A percentile compares a stretch with the other conserved stretches of the same genome.
phyloP scores from a whole-genome alignment of 2,888 invertebrate species.

The Spodoptera picta region DNA sequence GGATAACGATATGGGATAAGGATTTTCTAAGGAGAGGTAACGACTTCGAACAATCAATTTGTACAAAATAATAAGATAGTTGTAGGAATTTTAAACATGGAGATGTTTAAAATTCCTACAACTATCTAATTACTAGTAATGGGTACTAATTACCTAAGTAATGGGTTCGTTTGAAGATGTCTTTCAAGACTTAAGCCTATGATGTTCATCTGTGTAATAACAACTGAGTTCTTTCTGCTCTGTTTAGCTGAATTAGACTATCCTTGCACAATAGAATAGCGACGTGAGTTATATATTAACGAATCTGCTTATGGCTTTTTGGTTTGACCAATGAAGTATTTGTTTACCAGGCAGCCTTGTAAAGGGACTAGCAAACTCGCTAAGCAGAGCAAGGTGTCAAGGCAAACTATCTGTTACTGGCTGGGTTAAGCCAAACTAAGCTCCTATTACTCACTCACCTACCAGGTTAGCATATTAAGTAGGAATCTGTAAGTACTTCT shows the following conservation, averaged over 20 bases:
- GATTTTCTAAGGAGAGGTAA: no score
- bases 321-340: no score
- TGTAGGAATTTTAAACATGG: no score
- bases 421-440: conserved; percentile 15
- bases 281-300: background rate
- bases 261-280: background rate
- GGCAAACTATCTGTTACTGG: conserved; percentile 15
- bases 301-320: background rate
- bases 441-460: conserved; percentile 29
- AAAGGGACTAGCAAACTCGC: conserved; percentile 22
- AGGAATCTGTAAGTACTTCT: background rate
- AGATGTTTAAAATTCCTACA: no score
- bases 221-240: background rate
- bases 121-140: no score
- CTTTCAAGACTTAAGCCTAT: no score
- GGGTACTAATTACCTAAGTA: no score
- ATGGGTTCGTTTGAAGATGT: no score
- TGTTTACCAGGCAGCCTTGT: conserved; percentile 18
- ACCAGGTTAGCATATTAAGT: conserved; percentile 22
- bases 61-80: no score
- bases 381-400: conserved; percentile 31
- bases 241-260: background rate
- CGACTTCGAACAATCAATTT: no score
- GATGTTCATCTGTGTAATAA: no score
- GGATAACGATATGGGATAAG: no score